Base-by-base conservation (phyloP, 2,113 vertebrate genomes). In the Anser brachyrhynchus region DNA sequence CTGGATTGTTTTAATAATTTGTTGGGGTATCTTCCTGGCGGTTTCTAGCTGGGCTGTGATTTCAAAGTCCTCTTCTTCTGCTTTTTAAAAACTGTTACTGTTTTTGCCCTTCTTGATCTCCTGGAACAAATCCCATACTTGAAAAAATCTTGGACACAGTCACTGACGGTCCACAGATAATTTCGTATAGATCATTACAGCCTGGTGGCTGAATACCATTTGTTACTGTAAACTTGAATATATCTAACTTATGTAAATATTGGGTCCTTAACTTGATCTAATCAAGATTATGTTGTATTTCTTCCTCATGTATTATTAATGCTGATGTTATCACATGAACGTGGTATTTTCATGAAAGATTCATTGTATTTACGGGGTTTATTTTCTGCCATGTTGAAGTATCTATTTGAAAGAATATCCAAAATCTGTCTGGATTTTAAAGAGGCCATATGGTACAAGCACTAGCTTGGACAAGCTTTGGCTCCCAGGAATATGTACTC, bases 1-100 rank as follows among this genome's bases (percentile, higher is more conserved):
- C 19, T 90, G 91, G 54, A 84, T 91, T 87, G 77, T 85, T 91
- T 94, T 92, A 93, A 82, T 91, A 90, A 82, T 87, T 76, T 89
- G 73, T 69, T 76, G 49, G 18, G 79, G 12, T 69, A 44, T 81
- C 66, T 76, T 90, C 92, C 55, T 86, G 37, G 3, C 11, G 84
- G 23, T 49, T 55, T 64, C 67, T 87, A 84, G 61, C 52, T 51
- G 25, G 13, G 11, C 26, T 58, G 25, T 66, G 64, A 72, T 37
- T 92, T 0, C 9, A 78, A 89, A 25, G 31, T 73, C 26, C 37
- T 84, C n/a, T 31, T 85, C 14, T 55, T 35, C 31, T 73, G 8
- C 3, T 84, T 71, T 80, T 84, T 59, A 49, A 64, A 69, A 52
- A 17, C 8, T 41, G 3, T 69, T 84, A 37, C 58, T 66, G 1